A percentile compares a stretch with the other conserved stretches of the same genome.
phyloP scores from a whole-genome alignment of 1,140 invertebrate species.

The Lanistes nyassanus region DNA sequence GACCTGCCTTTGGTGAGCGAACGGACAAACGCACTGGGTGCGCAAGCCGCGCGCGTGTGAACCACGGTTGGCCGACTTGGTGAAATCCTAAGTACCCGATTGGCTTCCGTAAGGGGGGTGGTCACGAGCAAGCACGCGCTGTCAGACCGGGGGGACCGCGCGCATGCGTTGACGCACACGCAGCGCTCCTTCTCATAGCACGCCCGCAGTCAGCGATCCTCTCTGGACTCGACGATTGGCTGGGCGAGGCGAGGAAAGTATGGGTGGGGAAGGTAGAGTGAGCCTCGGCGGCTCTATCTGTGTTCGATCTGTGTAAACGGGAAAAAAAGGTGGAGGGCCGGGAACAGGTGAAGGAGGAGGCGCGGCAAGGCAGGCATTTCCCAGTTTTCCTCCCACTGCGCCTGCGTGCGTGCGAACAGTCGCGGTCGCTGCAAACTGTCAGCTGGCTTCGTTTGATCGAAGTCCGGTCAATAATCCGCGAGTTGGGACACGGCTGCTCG shows the following conservation, averaged over 20 bases:
- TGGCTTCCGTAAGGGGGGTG: background rate
- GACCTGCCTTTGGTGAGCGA: too few relatives aligned
- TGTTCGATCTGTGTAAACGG: background rate
- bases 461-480: background rate
- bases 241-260: background rate
- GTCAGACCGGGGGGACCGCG: background rate
- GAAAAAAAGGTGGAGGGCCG: background rate
- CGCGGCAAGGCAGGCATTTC: background rate
- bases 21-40: too few relatives aligned
- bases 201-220: background rate
- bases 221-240: background rate
- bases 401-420: background rate
- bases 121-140: background rate
- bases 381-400: background rate
- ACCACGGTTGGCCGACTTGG: too few relatives aligned
- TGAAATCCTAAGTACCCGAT: too few relatives aligned
- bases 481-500: background rate
- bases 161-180: background rate
- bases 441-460: background rate
- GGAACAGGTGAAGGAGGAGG: background rate
- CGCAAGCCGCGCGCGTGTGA: too few relatives aligned
- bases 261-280: background rate
- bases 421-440: background rate
- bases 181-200: background rate
- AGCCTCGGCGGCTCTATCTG: background rate